These are phyloP conservation scores for Hippocampus mohnikei DNA, from an alignment of 2,113 vertebrate genomes.

Conservation along the genomic window DNA sequence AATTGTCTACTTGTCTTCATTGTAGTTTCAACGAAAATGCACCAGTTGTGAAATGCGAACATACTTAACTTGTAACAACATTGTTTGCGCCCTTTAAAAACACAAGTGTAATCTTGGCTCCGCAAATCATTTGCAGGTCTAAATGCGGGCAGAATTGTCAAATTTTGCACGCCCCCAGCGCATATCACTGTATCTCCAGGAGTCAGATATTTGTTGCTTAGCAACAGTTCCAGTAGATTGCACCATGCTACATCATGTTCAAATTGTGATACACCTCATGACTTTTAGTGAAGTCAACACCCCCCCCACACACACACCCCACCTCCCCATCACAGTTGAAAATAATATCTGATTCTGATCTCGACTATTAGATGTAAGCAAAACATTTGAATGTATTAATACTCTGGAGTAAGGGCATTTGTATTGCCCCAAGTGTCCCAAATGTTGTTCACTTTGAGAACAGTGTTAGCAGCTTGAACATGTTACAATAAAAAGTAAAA, in stretches of 20 bases:
- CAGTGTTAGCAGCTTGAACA: neutral
- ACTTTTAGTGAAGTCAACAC: constrained; percentile 4
- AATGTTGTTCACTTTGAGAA: neutral
- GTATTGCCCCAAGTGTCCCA: neutral
- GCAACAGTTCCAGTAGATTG: constrained; percentile 54
- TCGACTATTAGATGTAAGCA: neutral
- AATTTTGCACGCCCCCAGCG: constrained; percentile 40
- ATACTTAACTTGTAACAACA: neutral
- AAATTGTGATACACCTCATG: constrained; percentile 31
- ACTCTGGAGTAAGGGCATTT: neutral
- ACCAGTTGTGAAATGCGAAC: neutral
- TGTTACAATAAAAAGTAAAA: neutral
- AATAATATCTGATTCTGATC: neutral
- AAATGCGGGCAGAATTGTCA: constrained; percentile 28
- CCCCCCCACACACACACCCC: too few relatives aligned
- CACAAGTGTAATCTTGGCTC: constrained; percentile 10
- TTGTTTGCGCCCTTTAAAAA: constrained; percentile 4
- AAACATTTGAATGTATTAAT: neutral
- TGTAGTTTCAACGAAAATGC: neutral
- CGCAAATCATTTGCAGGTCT: constrained; percentile 3
- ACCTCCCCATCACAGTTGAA: neutral
- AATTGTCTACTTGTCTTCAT: neutral
- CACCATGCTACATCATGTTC: constrained; percentile 43
- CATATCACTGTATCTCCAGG: constrained; percentile 59
- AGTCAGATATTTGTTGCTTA: constrained; percentile 63